These are phyloP conservation scores for Perognathus longimembris DNA, from an alignment of 2,113 vertebrate genomes.

Conservation along the genomic window DNA sequence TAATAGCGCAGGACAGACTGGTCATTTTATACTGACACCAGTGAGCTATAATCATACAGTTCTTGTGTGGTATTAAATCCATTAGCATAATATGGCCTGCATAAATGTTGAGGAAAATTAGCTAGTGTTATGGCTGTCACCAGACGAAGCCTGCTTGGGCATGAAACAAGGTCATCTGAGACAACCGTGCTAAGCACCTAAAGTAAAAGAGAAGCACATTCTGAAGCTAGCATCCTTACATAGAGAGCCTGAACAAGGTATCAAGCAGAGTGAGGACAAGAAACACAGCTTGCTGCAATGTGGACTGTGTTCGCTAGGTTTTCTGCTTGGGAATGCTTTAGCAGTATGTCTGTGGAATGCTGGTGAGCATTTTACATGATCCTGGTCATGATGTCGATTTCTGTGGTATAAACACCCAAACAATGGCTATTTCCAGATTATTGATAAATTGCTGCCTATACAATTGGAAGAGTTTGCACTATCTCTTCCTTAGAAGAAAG, in stretches of 20 bases:
- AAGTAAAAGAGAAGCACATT: neutral
- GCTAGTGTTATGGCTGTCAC: neutral
- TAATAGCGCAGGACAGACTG: neutral
- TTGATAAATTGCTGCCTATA: neutral
- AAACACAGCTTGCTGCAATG: neutral
- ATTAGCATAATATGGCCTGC: neutral
- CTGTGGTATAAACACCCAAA: neutral
- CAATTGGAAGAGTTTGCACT: neutral
- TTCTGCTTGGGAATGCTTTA: neutral
- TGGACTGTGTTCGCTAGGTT: neutral
- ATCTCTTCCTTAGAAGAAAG: neutral
- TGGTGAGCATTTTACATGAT: fast-evolving
- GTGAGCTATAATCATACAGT: neutral
- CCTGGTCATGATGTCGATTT: neutral
- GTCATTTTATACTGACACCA: neutral
- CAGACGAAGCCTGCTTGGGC: neutral
- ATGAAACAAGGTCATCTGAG: neutral
- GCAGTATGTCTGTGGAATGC: neutral
- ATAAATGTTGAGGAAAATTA: conserved; percentile 27
- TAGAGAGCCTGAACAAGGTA: neutral
- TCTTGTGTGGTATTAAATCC: neutral
- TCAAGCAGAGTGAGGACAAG: neutral
- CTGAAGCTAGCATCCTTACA: neutral
- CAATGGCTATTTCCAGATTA: neutral
- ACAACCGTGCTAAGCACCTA: neutral